Percentiles rank a stretch among this genome's conserved stretches.
phyloP scores from a whole-genome alignment of 2,888 invertebrate species.

The Andricus curvator region DNA sequence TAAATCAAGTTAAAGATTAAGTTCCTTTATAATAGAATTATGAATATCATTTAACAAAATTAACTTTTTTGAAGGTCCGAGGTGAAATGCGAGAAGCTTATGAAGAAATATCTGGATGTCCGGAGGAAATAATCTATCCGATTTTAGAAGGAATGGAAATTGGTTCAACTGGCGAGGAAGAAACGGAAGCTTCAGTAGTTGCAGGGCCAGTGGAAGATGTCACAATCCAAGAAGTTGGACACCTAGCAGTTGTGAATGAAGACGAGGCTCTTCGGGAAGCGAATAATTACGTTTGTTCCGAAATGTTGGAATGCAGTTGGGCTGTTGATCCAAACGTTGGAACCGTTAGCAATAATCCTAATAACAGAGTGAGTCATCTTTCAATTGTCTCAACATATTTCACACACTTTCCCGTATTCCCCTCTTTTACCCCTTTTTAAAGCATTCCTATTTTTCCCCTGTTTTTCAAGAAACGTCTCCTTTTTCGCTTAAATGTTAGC shows the following conservation, averaged over 20 bases:
- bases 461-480: no score
- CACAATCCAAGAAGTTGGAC: slow-evolving; percentile 59
- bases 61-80: slow-evolving; percentile 67
- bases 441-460: no score
- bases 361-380: slow-evolving; percentile 58
- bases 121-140: slow-evolving; percentile 75
- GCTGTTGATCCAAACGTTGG: slow-evolving; percentile 70
- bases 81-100: slow-evolving; percentile 76
- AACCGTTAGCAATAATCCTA: slow-evolving; percentile 65
- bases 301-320: slow-evolving; percentile 76
- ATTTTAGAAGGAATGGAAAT: slow-evolving; percentile 76
- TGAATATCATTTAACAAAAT: not conserved
- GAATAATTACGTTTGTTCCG: slow-evolving; percentile 85
- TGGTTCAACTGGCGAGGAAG: slow-evolving; percentile 65
- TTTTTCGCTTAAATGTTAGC: no score
- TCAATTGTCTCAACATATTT: slow-evolving; percentile 7
- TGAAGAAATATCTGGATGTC: slow-evolving; percentile 74
- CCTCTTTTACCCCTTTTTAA: no score
- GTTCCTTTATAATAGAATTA: not conserved
- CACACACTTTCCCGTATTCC: no score
- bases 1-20: not conserved
- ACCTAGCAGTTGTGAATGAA: slow-evolving; percentile 77
- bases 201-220: slow-evolving; percentile 50
- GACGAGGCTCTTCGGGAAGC: slow-evolving; percentile 86
- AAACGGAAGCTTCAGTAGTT: slow-evolving; percentile 62